Percentiles rank a stretch among this genome's conserved stretches.
phyloP scores from a whole-genome alignment of 2,797 vertebrate genomes.

The Mus caroli region DNA sequence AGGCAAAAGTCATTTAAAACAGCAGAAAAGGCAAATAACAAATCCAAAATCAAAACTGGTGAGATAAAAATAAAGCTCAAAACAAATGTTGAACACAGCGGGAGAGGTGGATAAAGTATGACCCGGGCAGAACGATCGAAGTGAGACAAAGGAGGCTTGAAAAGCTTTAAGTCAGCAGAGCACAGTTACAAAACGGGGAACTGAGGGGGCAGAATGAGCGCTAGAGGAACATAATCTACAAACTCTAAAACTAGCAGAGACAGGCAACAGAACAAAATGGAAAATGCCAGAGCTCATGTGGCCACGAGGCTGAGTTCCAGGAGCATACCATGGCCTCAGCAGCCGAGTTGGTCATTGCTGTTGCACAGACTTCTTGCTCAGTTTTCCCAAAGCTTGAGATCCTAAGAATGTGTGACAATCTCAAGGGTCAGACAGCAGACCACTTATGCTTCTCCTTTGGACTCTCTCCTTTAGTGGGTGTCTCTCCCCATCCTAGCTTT shows the following conservation, averaged over 20 bases:
- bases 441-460: not conserved
- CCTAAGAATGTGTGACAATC: not conserved
- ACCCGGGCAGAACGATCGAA: conserved; percentile 52
- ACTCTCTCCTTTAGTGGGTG: not conserved
- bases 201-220: conserved; percentile 28
- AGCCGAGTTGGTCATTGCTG: rapidly evolving
- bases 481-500: too few relatives aligned
- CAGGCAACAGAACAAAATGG: conserved; percentile 46
- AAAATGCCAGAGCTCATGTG: conserved; percentile 13
- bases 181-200: conserved; percentile 70
- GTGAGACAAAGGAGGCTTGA: conserved; percentile 47
- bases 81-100: conserved; percentile 57
- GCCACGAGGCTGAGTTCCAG: not conserved
- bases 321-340: not conserved
- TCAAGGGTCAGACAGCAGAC: not conserved
- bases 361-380: too few relatives aligned
- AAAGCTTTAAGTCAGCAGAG: conserved; percentile 38
- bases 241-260: conserved; percentile 56
- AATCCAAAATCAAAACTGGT: conserved; percentile 62
- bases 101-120: conserved; percentile 65
- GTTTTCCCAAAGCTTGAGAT: not conserved
- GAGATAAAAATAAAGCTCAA: conserved; percentile 68
- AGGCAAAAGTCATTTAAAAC: conserved; percentile 65
- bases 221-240: conserved; percentile 55
- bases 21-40: conserved; percentile 71